Evolutionary conservation across 2,113 vertebrate species (phyloP), one percentile per base, ranked within the genome.

Genomic region (Clinocottus analis): DNA sequence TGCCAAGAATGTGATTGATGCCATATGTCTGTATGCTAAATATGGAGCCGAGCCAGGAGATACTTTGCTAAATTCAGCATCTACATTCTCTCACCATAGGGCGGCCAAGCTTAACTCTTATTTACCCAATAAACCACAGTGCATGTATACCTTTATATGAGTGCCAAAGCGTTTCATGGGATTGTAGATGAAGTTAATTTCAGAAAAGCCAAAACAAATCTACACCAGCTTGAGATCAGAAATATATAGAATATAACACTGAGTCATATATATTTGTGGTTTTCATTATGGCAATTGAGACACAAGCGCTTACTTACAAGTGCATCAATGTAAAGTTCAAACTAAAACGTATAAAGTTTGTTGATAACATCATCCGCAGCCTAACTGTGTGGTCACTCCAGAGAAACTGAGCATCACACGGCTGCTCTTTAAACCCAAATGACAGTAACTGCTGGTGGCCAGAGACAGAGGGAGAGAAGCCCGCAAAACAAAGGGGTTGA

Each of bases 391-490:
- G 7, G 59, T 31, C 47, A 16, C 61, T 63, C 53, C 53, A 66
- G 51, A 66, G 41, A 58, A 58, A 60, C 61, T 41, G 68, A 68
- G 53, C 51, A 41, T 72, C 68, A 47, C 62, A 49, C 7, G 1
- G 17, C 69, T 73, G 55, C 39, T 29, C 53, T 66, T 61, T 74
- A 43, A 87, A 77, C 60, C 53, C 61, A 77, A 43, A 84, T 77
- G 64, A 82, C 79, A 65, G 29, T 19, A 74, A 80, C 69, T 49
- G 61, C 77, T 17, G 9, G 27, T 27, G 68, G 16, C 37, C 43
- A 19, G 27, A 71, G 49, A 14, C 37, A 8, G 41, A 51, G 35
- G 21, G 14, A 78, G 58, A 62, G 19, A 65, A 19, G 65, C 75
- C 77, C 53, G 47, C 65, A 64, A 68, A 51, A 63, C 58, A 85